Base-by-base conservation (phyloP, 1,140 invertebrate genomes). In the Ectropis grisescens region DNA sequence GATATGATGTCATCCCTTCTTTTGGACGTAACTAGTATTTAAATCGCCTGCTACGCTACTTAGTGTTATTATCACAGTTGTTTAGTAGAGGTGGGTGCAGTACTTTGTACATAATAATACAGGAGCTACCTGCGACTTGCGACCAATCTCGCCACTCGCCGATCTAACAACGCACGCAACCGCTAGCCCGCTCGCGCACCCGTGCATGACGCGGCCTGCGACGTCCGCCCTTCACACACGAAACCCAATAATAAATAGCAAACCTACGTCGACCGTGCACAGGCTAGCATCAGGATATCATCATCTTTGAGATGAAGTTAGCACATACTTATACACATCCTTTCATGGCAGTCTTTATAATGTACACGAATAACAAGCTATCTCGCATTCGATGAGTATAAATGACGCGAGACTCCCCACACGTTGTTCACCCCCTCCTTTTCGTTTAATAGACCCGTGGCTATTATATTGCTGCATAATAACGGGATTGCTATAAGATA, bases 1-100 rank as follows among this genome's bases (percentile, higher is more conserved):
- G 80, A 84, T 84, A 84, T 84, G 82, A 71, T 84, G 82, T 78
- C 82, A 82, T 82, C 80, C 82, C 79, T 82, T 83, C 79, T 68
- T 76, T 61, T 81, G 82, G 80, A 83, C 82, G 71, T 74, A 72
- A 82, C 74, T 82, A 82, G 80, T 80, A 76, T 80, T 81, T 74
- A 81, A 80, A 78, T 81, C 74, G 79, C 79, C 78, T 82, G 79
- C 78, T 83, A 83, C 55, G 72, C 82, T 83, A 83, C 80, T 82
- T 83, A 83, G 80, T 82, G 76, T 82, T 82, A 83, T 82, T 81
- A 83, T 82, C 80, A 82, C 80, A 82, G 80, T 82, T 82, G 80
- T 80, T 83, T 81, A 81, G 72, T 76, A 76, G 78, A 82, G 80
- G 82, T 82, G 80, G 82, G 80, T 80, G 76, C 65, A 80, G 79